Conservation (phyloP, 2,888 invertebrate species). For the Volucella inanis region DNA sequence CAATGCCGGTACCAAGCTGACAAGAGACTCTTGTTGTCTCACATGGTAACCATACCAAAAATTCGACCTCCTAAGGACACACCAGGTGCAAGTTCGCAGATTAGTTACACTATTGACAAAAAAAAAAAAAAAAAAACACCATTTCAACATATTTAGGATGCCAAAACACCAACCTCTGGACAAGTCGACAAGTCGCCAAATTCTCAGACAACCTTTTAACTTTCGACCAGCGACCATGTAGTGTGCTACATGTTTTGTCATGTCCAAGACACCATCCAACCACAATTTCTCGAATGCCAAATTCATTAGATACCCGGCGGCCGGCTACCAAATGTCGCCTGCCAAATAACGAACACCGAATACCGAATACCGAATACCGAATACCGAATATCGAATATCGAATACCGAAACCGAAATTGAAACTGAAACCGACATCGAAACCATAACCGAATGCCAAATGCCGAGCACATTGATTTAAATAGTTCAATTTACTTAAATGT, state of each 20-base stretch:
- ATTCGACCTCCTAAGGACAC: slow-evolving; percentile 44
- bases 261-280: slow-evolving; percentile 22
- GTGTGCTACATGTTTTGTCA: slow-evolving; percentile 16
- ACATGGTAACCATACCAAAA: neutral
- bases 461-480: slow-evolving; percentile 70
- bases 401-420: neutral
- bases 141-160: slow-evolving; percentile 66
- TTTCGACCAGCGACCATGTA: slow-evolving; percentile 11
- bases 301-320: slow-evolving; percentile 42
- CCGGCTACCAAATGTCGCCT: neutral
- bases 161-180: slow-evolving; percentile 57
- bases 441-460: slow-evolving; percentile 2
- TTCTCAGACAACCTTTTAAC: slow-evolving; percentile 55
- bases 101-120: slow-evolving; percentile 25
- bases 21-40: neutral
- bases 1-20: slow-evolving; percentile 11
- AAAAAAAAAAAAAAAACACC: slow-evolving; percentile 14
- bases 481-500: slow-evolving; percentile 74
- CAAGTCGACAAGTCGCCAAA: slow-evolving; percentile 19
- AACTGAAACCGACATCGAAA: neutral
- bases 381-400: neutral
- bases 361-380: slow-evolving; percentile 16
- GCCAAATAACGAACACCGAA: neutral
- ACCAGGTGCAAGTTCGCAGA: slow-evolving; percentile 64
- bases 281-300: slow-evolving; percentile 50